Evolutionary conservation across 2,888 invertebrate genomes (phyloP).

Genomic region (Drosophila stalkeri): DNA sequence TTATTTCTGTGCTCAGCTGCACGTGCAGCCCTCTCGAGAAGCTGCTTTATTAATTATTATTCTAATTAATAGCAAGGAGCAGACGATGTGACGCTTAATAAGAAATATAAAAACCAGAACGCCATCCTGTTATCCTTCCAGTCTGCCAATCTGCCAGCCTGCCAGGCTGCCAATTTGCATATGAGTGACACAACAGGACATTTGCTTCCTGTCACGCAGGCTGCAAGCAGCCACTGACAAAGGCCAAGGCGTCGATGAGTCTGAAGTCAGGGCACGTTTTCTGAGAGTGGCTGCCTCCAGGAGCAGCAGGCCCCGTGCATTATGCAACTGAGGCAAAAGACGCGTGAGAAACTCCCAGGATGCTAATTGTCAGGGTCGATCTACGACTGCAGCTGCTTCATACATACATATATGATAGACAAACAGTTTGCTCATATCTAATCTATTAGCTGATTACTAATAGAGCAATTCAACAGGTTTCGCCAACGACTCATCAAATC

Average conservation of each 20-base stretch:
- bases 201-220: conserved; percentile 75
- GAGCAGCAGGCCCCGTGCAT: conserved; percentile 64
- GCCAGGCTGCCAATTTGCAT: conserved; percentile 74
- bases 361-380: conserved; percentile 28
- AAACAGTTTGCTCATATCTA: neutral
- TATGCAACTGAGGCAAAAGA: conserved; percentile 65
- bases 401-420: conserved; percentile 2
- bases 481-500: neutral
- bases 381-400: conserved; percentile 42
- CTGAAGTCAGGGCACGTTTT: conserved; percentile 58
- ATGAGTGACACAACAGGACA: conserved; percentile 82
- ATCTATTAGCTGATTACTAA: conserved; percentile 25
- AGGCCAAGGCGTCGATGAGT: conserved; percentile 47
- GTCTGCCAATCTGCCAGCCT: conserved; percentile 25
- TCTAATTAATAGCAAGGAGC: conserved; percentile 76
- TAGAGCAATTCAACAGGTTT: conserved; percentile 63
- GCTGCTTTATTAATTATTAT: conserved; percentile 80
- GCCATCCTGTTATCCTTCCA: conserved; percentile 29
- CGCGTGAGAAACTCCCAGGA: conserved; percentile 69
- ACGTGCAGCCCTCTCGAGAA: conserved; percentile 67
- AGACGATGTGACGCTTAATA: conserved; percentile 36
- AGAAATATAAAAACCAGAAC: conserved; percentile 10
- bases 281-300: conserved; percentile 41
- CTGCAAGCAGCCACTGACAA: conserved; percentile 37
- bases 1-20: conserved; percentile 33